Conservation (phyloP, 2,888 invertebrate species). For the Parnassius smintheus region DNA sequence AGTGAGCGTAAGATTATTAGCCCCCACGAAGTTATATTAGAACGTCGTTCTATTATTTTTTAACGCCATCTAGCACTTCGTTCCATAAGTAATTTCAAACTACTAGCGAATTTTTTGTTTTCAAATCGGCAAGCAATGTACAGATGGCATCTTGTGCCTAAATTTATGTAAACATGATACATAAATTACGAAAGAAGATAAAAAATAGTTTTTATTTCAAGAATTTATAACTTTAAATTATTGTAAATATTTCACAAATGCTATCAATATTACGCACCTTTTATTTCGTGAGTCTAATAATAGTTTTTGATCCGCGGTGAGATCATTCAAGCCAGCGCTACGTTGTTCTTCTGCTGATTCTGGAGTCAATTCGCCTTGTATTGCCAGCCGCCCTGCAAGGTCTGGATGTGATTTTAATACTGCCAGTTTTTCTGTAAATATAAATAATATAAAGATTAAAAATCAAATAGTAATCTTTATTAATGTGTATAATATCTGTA, state of each 20-base stretch:
- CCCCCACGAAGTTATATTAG: too few relatives aligned
- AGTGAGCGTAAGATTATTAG: too few relatives aligned
- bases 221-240: background rate
- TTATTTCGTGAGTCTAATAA: constrained; percentile 66
- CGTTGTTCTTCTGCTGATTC: constrained; percentile 82
- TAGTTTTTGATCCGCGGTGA: constrained; percentile 77
- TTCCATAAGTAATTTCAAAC: background rate
- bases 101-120: background rate
- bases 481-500: too few relatives aligned
- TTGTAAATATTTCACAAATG: background rate
- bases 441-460: too few relatives aligned
- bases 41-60: background rate
- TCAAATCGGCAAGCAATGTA: background rate
- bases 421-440: constrained; percentile 69
- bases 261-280: constrained; percentile 38
- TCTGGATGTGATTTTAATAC: constrained; percentile 84
- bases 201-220: too few relatives aligned
- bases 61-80: constrained; percentile 19
- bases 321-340: constrained; percentile 75
- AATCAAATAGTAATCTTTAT: too few relatives aligned
- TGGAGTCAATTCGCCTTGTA: constrained; percentile 75
- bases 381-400: constrained; percentile 81
- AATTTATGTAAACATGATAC: background rate
- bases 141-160: constrained; percentile 2
- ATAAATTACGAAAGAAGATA: too few relatives aligned